A percentile compares a stretch with the other conserved stretches of the same genome.
phyloP scores from a whole-genome alignment of 1,140 invertebrate genomes.

The Zophobas atratus region DNA sequence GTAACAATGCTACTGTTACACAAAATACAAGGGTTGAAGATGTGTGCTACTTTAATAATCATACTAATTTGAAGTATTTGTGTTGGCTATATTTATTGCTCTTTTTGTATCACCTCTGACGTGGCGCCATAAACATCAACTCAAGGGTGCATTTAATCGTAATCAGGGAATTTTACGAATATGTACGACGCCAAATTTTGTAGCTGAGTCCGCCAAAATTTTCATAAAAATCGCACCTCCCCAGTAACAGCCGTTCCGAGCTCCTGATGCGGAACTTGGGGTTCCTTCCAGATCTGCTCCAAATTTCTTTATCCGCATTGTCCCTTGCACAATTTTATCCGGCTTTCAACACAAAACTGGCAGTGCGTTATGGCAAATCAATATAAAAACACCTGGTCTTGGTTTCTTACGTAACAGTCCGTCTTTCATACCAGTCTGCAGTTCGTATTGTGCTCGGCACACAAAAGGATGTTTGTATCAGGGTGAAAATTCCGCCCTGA shows the following conservation, averaged over 20 bases:
- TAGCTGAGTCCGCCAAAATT: neutral
- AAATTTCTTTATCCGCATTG: slow-evolving; percentile 48
- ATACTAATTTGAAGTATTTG: slow-evolving; percentile 23
- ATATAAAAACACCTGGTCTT: slow-evolving; percentile 58
- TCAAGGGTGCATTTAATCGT: slow-evolving; percentile 39
- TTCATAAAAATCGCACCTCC: slow-evolving; percentile 27
- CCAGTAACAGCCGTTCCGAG: slow-evolving; percentile 44
- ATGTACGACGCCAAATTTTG: no score
- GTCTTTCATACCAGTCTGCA: slow-evolving; percentile 50
- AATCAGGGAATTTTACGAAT: slow-evolving; percentile 28
- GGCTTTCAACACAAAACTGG: slow-evolving; percentile 57
- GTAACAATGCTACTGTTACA: slow-evolving; percentile 43
- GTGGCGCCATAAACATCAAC: neutral
- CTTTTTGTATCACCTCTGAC: neutral
- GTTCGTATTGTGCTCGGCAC: slow-evolving; percentile 51
- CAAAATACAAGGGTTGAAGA: slow-evolving; percentile 18
- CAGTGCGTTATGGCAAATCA: slow-evolving; percentile 57
- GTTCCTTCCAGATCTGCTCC: slow-evolving; percentile 48
- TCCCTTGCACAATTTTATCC: slow-evolving; percentile 54
- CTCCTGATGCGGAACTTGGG: slow-evolving; percentile 50
- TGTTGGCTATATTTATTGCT: slow-evolving; percentile 2
- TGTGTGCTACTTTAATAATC: slow-evolving; percentile 30
- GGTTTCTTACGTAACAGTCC: slow-evolving; percentile 58
- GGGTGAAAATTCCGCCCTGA: slow-evolving; percentile 46
- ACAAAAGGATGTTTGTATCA: slow-evolving; percentile 58